These are phyloP conservation scores for Bergia sp. DNA, from an alignment of 92 coral and sea anemone genomes.

Conservation along the genomic window DNA sequence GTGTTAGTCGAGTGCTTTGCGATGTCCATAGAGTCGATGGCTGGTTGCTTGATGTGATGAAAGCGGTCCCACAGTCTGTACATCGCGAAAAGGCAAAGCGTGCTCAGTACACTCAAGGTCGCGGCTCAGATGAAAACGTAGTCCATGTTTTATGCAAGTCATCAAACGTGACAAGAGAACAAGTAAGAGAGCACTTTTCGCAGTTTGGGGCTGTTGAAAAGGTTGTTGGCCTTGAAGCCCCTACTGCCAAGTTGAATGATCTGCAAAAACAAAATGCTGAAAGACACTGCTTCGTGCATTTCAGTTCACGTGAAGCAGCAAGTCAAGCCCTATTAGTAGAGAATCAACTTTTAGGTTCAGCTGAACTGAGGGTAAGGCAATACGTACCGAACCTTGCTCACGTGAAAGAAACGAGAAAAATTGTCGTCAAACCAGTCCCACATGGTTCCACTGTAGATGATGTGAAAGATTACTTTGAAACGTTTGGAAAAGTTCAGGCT, in stretches of 20 bases:
- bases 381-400: conserved; percentile 38
- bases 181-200: conserved; percentile 67
- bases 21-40: conserved; percentile 27
- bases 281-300: conserved; percentile 24
- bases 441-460: conserved; percentile 16
- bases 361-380: conserved; percentile 15
- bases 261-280: not conserved
- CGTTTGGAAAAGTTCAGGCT: conserved; percentile 25
- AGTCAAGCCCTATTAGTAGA: not conserved
- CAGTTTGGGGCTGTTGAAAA: conserved; percentile 61
- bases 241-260: not conserved
- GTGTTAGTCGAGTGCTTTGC: conserved; percentile 27
- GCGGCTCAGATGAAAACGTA: not conserved
- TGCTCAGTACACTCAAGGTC: conserved; percentile 9
- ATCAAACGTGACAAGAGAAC: conserved; percentile 67
- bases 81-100: conserved; percentile 65
- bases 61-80: conserved; percentile 15
- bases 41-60: conserved; percentile 36
- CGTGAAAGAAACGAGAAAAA: conserved; percentile 15
- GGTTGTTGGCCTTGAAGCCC: conserved; percentile 17
- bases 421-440: conserved; percentile 26
- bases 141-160: conserved; percentile 34
- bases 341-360: not conserved
- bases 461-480: conserved; percentile 19
- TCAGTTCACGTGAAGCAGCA: conserved; percentile 20